These are phyloP conservation scores for Marisa cornuarietis DNA, from an alignment of 1,140 invertebrate species.

Conservation along the genomic window DNA sequence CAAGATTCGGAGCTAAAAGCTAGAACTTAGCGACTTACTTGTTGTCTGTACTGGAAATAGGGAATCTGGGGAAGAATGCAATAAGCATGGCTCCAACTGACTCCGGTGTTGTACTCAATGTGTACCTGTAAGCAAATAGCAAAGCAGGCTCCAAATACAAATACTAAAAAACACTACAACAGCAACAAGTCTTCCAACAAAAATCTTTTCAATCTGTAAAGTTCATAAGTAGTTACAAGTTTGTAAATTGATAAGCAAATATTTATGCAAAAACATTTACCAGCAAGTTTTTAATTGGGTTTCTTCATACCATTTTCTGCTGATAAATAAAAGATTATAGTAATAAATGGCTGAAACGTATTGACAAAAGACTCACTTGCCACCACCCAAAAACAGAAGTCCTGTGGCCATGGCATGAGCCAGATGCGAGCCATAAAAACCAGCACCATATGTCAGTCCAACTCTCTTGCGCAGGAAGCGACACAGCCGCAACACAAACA, in stretches of 20 bases:
- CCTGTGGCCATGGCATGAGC: conserved; percentile 94
- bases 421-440: conserved; percentile 92
- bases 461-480: conserved; percentile 80
- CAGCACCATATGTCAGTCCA: conserved; percentile 66
- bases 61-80: conserved; percentile 96
- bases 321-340: too few relatives aligned
- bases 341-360: too few relatives aligned
- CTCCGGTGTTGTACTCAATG: conserved; percentile 83
- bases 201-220: too few relatives aligned
- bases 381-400: conserved; percentile 92
- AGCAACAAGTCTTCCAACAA: background rate
- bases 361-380: conserved; percentile 63
- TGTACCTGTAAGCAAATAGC: conserved; percentile 71
- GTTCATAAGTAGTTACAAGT: too few relatives aligned
- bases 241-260: too few relatives aligned
- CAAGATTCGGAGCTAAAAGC: too few relatives aligned
- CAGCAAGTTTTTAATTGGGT: too few relatives aligned
- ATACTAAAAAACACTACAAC: background rate
- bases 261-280: too few relatives aligned
- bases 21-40: conserved; percentile 68
- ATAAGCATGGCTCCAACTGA: conserved; percentile 89
- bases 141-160: background rate
- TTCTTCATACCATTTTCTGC: too few relatives aligned
- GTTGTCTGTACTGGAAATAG: conserved; percentile 95
- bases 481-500: conserved; percentile 86